phyloP scores from a whole-genome alignment of 2,797 vertebrate species.

The Lycodopsis pacificus region DNA sequence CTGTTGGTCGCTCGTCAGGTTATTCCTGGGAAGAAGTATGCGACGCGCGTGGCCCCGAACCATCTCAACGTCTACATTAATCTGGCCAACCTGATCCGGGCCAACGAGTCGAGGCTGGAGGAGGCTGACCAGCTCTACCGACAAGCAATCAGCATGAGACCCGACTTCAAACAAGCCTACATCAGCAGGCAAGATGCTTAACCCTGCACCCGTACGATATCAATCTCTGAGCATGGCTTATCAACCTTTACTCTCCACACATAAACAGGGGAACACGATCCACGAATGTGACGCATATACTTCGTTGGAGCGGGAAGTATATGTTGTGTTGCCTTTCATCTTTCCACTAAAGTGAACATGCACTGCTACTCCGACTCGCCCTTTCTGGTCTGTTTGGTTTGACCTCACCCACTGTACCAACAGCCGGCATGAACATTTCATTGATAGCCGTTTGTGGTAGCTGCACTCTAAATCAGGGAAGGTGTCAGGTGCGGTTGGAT shows the following conservation, averaged over 20 bases:
- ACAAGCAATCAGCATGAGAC: slow-evolving; percentile 99
- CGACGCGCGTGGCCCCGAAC: slow-evolving; percentile 97
- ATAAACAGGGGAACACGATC: not conserved
- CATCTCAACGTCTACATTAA: slow-evolving; percentile 99
- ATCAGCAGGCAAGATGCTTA: slow-evolving; percentile 91
- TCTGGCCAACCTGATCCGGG: slow-evolving; percentile 95
- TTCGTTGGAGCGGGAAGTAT: not conserved
- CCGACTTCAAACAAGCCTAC: slow-evolving; percentile 99
- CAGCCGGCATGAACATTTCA: not conserved
- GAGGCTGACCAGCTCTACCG: slow-evolving; percentile 98
- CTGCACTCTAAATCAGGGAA: not conserved
- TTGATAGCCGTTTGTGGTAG: too few species aligned
- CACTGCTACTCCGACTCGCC: not conserved
- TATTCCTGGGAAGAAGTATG: slow-evolving; percentile 98
- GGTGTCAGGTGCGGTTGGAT: not conserved
- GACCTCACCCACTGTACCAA: not conserved
- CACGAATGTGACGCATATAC: not conserved
- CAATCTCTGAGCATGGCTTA: not conserved
- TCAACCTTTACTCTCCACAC: not conserved
- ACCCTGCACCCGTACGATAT: not conserved
- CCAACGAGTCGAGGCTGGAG: slow-evolving; percentile 95
- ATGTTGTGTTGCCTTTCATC: not conserved
- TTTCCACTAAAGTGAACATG: not conserved
- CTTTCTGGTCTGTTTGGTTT: not conserved
- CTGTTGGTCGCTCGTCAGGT: slow-evolving; percentile 80